Base-by-base conservation (phyloP, 2,888 invertebrate genomes). In the Scaptomyza reducta region DNA sequence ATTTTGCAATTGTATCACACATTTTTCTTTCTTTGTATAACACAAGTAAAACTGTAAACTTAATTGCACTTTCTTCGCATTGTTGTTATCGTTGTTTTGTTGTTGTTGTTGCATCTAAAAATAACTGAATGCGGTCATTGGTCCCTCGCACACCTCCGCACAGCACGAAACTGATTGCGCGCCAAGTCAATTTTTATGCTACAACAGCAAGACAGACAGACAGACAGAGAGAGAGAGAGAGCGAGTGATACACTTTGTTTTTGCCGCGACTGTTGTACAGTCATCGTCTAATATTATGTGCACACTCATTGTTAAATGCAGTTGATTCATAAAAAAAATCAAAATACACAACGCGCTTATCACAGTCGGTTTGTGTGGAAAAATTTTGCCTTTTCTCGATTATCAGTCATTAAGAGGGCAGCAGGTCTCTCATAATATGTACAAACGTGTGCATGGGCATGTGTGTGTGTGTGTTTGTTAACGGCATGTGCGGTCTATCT, bases 81-180 rank as follows among this genome's bases (percentile, higher is more conserved):
- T 70, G 54, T 61, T 61, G 29, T 69, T 72, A 35, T 56, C 64
- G 49, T 54, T 54, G 31, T 57, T 57, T 61, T 42, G 29, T 54
- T 65, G 57, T 65, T 72, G 53, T 51, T 35, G 35, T 35, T 50
- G 58, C 54, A 63, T 59, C 88, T 85, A 85, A 80, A 80, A 78
- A 85, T 88, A 85, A 60, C 74, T 71, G 72, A 88, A 83, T 82
- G 84, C 84, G 84, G 88, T 86, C 84, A 85, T 85, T 85, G 83
- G 82, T 66, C 85, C 81, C 70, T 67, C 81, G 60, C 63, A 64
- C 84, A 68, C 59, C 58, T 58, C 38, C 56, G 49, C 64, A 60
- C 59, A 57, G 56, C 27, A 40, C 44, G 10, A 68, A 65, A 61
- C 58, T 61, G 76, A 75, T 64, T 70, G 71, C 78, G 71, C 78